A percentile compares a stretch with the other conserved stretches of the same genome.
These are phyloP conservation scores for Azorinus chamasolen DNA, from an alignment of 2,888 invertebrate species.

Conservation along the genomic window DNA sequence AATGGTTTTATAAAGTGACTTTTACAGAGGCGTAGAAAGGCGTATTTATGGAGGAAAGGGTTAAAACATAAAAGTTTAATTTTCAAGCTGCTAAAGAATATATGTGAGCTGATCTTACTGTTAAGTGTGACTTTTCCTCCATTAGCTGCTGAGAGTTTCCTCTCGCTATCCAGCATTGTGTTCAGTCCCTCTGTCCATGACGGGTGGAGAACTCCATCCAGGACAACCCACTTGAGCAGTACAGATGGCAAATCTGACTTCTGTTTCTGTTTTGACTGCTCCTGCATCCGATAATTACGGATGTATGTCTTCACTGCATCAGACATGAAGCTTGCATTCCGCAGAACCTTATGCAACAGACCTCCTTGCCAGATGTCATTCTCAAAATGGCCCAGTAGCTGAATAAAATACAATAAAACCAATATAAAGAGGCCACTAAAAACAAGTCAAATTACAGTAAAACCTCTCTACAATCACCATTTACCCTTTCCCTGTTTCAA, in stretches of 20 bases:
- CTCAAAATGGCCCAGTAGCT: constrained; percentile 82
- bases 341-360: constrained; percentile 78
- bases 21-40: too few relatives aligned
- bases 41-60: too few relatives aligned
- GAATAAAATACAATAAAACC: constrained; percentile 1
- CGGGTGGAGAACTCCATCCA: constrained; percentile 83
- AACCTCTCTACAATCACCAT: too few relatives aligned
- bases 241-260: constrained; percentile 77
- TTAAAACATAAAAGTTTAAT: too few relatives aligned
- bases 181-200: constrained; percentile 83
- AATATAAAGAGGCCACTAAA: too few relatives aligned
- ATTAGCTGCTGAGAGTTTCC: constrained; percentile 78
- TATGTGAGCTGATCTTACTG: constrained; percentile 20
- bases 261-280: constrained; percentile 71
- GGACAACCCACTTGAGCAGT: constrained; percentile 81
- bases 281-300: constrained; percentile 70
- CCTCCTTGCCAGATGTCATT: constrained; percentile 82
- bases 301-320: constrained; percentile 77
- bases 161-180: constrained; percentile 79
- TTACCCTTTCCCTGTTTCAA: too few relatives aligned
- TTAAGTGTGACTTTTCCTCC: constrained; percentile 73
- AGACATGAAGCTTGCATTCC: constrained; percentile 77
- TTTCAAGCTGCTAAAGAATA: too few relatives aligned
- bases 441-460: too few relatives aligned
- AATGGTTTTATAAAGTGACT: too few relatives aligned